Base-by-base conservation (phyloP, 2,113 vertebrate species). In the Nettapus auritus region DNA sequence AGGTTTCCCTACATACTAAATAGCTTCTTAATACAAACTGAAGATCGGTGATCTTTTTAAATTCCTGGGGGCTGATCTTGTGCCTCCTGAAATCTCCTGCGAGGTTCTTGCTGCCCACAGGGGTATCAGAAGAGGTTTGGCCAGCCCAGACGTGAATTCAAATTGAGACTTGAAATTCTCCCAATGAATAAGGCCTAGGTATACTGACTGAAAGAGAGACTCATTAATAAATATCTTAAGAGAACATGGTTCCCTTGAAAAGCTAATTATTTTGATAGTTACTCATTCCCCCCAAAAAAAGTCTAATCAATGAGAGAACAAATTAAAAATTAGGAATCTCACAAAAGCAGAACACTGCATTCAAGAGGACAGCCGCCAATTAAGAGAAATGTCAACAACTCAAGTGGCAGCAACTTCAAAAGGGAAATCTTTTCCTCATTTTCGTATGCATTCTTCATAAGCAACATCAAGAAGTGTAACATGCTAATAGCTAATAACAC, bases 401-500 rank as follows among this genome's bases (percentile, higher is more conserved):
- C 56, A 82, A 93, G 88, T 74, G 77, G 83, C 59, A 95, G 66
- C 57, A 73, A 79, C 92, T 95, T 96, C 93, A 96, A 94, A 96
- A 88, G 69, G 66, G 71, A 66, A 69, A 82, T 93, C 69, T 90
- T 34, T 18, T 38, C 34, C 85, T 94, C 48, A 29, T 93, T 93
- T 94, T 93, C 84, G 64, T 63, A 90, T 29, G 40, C 63, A 34
- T 82, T 92, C 88, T 91, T 92, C 92, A 92, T 62, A 34, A 96
- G 74, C 74, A 94, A 85, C 77, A 96, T 94, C 94, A 96, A 96
- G 80, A 92, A 82, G 44, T 79, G 11, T 82, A 96, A 92, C 80
- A 95, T 79, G 88, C 86, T 96, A 96, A 95, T 84, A 96, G 80
- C 88, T 96, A 95, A 66, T 96, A 96, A 76, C 31, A 86, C 82